Percentiles rank a stretch among this genome's conserved stretches.
These are phyloP conservation scores for Globia sparganii DNA, from an alignment of 2,888 invertebrate species.

Conservation along the genomic window DNA sequence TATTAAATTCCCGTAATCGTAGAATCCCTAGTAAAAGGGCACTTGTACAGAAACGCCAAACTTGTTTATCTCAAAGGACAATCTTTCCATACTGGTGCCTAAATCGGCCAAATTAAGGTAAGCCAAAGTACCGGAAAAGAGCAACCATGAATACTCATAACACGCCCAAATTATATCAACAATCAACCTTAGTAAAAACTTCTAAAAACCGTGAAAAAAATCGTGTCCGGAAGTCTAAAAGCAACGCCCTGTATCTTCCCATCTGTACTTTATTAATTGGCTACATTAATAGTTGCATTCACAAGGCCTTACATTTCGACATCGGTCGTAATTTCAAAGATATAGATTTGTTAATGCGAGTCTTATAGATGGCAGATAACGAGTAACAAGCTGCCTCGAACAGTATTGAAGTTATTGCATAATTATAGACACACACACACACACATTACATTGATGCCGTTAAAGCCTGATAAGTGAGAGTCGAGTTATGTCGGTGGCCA, in stretches of 20 bases:
- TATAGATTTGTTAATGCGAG: conserved; percentile 51
- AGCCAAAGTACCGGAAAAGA: conserved; percentile 25
- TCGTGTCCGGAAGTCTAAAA: conserved; percentile 45
- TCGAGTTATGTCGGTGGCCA: not conserved
- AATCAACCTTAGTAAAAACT: conserved; percentile 27
- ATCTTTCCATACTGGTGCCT: not conserved
- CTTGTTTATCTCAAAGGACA: not conserved
- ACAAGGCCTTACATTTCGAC: conserved; percentile 57
- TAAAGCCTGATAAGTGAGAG: conserved; percentile 42
- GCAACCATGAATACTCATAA: not conserved
- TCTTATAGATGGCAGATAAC: conserved; percentile 49
- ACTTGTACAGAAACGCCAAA: not conserved
- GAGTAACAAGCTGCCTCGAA: conserved; percentile 12
- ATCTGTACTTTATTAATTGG: conserved; percentile 55
- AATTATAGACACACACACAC: conserved; percentile 29
- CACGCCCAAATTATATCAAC: conserved; percentile 10
- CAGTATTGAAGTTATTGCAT: conserved; percentile 50
- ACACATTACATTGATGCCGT: conserved; percentile 7
- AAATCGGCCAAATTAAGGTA: conserved; percentile 5
- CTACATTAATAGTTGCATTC: conserved; percentile 43
- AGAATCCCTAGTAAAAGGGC: not conserved
- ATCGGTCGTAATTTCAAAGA: conserved; percentile 50
- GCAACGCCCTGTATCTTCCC: conserved; percentile 45
- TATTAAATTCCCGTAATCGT: too few species aligned
- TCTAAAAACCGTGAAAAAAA: conserved; percentile 31